Evolutionary conservation across 2,888 invertebrate species (phyloP).

Genomic region (Hetaerina titia): DNA sequence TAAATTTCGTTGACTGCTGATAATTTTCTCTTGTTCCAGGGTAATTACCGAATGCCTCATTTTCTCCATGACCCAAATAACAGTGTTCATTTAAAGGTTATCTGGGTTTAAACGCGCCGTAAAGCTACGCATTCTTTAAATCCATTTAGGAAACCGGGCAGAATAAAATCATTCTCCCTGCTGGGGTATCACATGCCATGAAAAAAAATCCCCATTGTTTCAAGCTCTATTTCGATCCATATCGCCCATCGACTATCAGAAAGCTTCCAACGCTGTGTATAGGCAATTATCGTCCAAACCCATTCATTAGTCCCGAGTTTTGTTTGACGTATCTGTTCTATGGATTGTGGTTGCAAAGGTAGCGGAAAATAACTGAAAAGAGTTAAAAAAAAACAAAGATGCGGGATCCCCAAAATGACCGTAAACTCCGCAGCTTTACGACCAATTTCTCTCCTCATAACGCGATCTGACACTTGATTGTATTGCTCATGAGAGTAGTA

Average conservation of each 20-base stretch:
- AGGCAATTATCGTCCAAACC: neutral
- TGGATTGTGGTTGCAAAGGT: neutral
- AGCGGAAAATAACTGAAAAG: neutral
- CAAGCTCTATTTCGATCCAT: neutral
- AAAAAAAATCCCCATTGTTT: neutral
- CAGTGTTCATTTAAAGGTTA: conserved; percentile 23
- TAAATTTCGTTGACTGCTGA: neutral
- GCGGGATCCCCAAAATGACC: neutral
- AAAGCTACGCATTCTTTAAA: neutral
- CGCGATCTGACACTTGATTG: conserved; percentile 1
- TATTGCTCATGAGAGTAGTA: neutral
- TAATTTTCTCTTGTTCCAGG: neutral
- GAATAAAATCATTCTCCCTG: neutral
- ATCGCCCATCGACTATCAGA: neutral
- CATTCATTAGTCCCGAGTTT: neutral
- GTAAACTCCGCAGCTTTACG: conserved; percentile 38
- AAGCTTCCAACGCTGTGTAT: neutral
- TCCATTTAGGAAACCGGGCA: neutral
- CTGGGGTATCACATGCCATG: neutral
- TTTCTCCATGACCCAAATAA: conserved; percentile 21
- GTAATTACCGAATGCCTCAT: neutral
- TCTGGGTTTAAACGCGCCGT: neutral
- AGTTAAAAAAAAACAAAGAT: neutral
- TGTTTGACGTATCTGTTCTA: neutral
- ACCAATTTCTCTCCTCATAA: conserved; percentile 28